Base-by-base conservation (phyloP, 2,113 vertebrate genomes). In the Amphilophus citrinellus region DNA sequence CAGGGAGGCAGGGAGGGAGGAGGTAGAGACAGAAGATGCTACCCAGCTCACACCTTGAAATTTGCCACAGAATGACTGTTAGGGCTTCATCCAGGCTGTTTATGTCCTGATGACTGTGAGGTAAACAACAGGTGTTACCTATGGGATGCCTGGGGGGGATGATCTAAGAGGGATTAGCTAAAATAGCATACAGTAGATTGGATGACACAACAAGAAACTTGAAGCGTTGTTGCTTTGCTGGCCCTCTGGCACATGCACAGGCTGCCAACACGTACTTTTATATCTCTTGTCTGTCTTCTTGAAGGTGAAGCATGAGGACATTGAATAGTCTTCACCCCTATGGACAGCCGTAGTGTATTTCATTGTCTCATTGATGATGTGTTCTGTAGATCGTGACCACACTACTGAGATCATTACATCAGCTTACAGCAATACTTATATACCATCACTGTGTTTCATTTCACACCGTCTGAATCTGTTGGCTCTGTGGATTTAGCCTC, bases 101-200 rank as follows among this genome's bases (percentile, higher is more conserved):
- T 86, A 84, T 79, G 59, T 83, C 42, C 47, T 5, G 11, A 81
- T 84, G 58, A 84, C 44, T 20, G 39, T n/a, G 80, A 85, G 85
- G 85, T 93, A 93, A 95, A 94, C 92, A 94, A 90, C 94, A 95
- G 94, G 92, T 95, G 93, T 87, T 78, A 77, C 53, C 89, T 89
- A 87, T 61, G 77, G 76, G 75, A 84, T 20, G 75, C 79, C 90
- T 22, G 62, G 63, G 76, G 76, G 92, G 62, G 85, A 87, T 88
- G 59, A 83, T 84, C 86, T 65, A 83, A 88, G 80, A 85, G 73
- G 84, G 90, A 89, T 94, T 88, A 85, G 77, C 61, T 82, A 87
- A 88, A 88, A 87, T 88, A 90, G 82, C 81, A 76, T 84, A 86
- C 68, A 87, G 85, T 88, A 86, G 85, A 94, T 92, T 88, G 76